Conservation (phyloP, 2,888 invertebrate genomes). For the Sycophila texana region DNA sequence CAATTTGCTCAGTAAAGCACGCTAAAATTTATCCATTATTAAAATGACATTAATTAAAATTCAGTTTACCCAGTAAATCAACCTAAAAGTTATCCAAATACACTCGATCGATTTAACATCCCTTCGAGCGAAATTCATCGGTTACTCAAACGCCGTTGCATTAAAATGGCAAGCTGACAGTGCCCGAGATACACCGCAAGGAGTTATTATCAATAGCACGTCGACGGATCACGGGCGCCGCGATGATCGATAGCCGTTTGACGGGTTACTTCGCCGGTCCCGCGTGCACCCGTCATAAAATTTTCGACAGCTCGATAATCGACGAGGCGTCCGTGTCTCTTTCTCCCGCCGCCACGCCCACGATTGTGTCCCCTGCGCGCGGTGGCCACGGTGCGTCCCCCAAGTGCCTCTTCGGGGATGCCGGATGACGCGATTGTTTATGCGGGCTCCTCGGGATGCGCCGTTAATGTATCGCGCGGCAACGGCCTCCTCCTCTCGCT, state of each 20-base stretch:
- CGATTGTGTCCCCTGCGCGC: constrained; percentile 33
- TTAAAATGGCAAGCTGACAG: too few relatives aligned
- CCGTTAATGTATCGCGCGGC: constrained; percentile 34
- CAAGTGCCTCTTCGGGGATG: neutral
- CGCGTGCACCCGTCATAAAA: too few relatives aligned
- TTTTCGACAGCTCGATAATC: neutral
- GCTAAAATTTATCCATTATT: too few relatives aligned
- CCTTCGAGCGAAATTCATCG: too few relatives aligned
- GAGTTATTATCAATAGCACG: too few relatives aligned
- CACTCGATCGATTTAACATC: too few relatives aligned
- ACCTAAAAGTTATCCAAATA: too few relatives aligned
- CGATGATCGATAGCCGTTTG: neutral
- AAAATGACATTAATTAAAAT: too few relatives aligned
- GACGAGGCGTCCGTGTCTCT: neutral
- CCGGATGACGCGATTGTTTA: constrained; percentile 46
- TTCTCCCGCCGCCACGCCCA: constrained; percentile 32
- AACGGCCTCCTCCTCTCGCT: neutral
- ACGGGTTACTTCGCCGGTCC: neutral
- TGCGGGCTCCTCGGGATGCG: constrained; percentile 30
- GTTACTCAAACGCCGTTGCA: too few relatives aligned
- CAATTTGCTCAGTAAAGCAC: too few relatives aligned
- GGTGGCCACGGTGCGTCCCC: neutral
- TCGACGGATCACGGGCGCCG: neutral
- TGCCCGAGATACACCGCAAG: too few relatives aligned
- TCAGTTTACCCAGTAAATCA: too few relatives aligned